Percentiles rank a stretch among this genome's conserved stretches.
Evolutionary conservation across 2,113 vertebrate species (phyloP).

Genomic region (Regulus satrapa): DNA sequence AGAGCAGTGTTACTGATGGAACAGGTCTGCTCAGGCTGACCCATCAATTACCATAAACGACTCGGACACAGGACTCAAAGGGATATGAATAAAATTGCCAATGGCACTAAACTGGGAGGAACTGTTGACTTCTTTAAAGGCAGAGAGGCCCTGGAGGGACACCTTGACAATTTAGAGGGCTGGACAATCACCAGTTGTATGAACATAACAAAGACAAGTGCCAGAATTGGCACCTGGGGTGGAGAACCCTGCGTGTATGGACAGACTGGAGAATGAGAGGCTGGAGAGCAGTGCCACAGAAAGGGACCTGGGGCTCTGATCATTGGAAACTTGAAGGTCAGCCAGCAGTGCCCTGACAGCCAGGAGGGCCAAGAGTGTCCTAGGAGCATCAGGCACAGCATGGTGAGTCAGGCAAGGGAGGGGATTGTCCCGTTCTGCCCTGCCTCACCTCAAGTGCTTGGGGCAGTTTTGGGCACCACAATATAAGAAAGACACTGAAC

Average conservation of each 20-base stretch:
- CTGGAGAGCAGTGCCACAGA: neutral
- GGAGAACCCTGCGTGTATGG: neutral
- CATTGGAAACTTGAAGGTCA: fast-evolving
- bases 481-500: neutral
- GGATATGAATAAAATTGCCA: neutral
- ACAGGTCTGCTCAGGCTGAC: neutral
- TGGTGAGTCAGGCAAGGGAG: fast-evolving
- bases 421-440: neutral
- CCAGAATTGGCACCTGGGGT: neutral
- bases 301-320: neutral
- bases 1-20: neutral
- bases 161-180: neutral
- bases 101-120: neutral
- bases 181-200: too few relatives aligned
- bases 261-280: neutral
- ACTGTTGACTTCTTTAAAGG: neutral
- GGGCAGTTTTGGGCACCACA: neutral
- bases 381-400: neutral
- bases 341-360: neutral
- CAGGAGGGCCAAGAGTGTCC: fast-evolving
- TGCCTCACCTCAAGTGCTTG: neutral
- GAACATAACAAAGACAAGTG: neutral
- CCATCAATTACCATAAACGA: neutral
- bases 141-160: neutral
- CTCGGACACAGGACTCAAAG: neutral